Evolutionary conservation across 2,888 invertebrate species (phyloP).

Genomic region (Scaptomyza reducta): DNA sequence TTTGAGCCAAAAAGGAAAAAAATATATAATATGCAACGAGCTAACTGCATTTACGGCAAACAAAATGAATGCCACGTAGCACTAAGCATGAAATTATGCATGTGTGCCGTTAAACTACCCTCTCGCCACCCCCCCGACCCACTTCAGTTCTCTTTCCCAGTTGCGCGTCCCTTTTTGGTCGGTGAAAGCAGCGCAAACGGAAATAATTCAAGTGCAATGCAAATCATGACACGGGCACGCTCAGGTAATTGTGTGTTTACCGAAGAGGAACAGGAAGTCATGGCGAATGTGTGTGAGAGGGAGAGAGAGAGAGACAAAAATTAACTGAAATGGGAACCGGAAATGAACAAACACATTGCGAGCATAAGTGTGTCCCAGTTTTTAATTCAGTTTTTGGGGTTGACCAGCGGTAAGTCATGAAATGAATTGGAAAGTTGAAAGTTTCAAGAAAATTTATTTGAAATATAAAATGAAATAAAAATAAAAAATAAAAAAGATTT

Average conservation of each 20-base stretch:
- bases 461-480: background rate
- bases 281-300: conserved; percentile 5
- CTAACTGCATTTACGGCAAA: conserved; percentile 70
- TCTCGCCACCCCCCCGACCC: no score
- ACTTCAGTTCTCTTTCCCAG: background rate
- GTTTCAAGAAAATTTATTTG: no score
- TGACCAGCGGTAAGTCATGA: conserved; percentile 31
- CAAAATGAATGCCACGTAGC: conserved; percentile 71
- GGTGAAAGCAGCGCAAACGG: conserved; percentile 62
- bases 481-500: background rate
- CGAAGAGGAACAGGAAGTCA: conserved; percentile 59
- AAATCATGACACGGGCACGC: conserved; percentile 73
- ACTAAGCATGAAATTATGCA: conserved; percentile 71
- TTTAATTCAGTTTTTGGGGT: conserved; percentile 30
- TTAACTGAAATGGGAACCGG: conserved; percentile 14
- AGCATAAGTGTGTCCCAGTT: conserved; percentile 44
- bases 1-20: conserved; percentile 36
- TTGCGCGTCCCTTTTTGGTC: conserved; percentile 5
- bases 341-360: conserved; percentile 70
- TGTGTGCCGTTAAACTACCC: conserved; percentile 46
- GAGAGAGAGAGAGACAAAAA: conserved; percentile 1
- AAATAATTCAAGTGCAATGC: conserved; percentile 78
- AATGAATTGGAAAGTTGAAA: conserved; percentile 3
- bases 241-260: conserved; percentile 75
- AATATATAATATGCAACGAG: conserved; percentile 46